These are phyloP conservation scores for Nothoprocta pentlandii DNA, from an alignment of 2,113 vertebrate genomes.

Conservation along the genomic window DNA sequence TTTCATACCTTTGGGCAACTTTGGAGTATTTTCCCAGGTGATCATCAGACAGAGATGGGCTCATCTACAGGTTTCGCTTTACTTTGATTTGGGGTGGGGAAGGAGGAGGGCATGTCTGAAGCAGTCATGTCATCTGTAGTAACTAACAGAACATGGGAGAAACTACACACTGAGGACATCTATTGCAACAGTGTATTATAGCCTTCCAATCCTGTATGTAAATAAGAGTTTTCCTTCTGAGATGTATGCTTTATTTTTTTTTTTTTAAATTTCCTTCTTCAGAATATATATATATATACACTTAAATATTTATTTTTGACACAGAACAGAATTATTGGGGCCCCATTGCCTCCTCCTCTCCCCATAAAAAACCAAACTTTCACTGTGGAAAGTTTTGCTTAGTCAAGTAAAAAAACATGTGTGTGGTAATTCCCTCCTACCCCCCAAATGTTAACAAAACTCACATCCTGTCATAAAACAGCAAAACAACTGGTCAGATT, in stretches of 20 bases:
- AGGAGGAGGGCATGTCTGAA: not conserved
- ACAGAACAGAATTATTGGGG: not conserved
- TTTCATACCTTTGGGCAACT: not conserved
- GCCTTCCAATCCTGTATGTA: slow-evolving; percentile 16
- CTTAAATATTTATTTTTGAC: not conserved
- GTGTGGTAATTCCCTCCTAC: not conserved
- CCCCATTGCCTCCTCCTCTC: slow-evolving; percentile 59
- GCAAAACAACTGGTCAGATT: slow-evolving; percentile 31
- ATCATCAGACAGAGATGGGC: not conserved
- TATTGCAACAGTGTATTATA: slow-evolving; percentile 48
- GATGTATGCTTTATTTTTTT: not conserved
- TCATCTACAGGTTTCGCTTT: slow-evolving; percentile 5
- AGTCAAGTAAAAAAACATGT: slow-evolving; percentile 42
- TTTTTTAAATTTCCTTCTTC: not conserved
- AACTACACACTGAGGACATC: slow-evolving; percentile 49
- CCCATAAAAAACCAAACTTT: not conserved
- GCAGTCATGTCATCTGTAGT: not conserved
- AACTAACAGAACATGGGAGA: not conserved
- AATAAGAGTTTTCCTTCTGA: slow-evolving; percentile 2
- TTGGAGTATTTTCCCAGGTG: not conserved
- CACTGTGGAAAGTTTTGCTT: slow-evolving; percentile 4
- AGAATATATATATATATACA: not conserved
- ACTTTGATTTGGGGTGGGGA: not conserved
- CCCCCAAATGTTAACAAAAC: slow-evolving; percentile 23
- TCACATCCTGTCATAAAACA: slow-evolving; percentile 17